These are phyloP conservation scores for Octodon degus DNA, from an alignment of 2,113 vertebrate genomes.

Conservation along the genomic window DNA sequence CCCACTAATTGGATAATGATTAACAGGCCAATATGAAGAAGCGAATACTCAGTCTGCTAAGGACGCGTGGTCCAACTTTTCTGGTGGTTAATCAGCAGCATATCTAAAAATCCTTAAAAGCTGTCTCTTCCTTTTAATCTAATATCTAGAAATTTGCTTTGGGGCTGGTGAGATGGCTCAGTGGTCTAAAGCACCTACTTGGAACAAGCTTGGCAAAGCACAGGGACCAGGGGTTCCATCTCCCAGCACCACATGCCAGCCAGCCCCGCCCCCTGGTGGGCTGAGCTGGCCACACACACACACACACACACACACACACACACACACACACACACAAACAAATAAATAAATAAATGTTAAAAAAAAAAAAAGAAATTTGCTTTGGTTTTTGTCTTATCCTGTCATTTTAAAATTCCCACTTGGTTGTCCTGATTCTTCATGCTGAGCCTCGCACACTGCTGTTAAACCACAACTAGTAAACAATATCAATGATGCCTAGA, in stretches of 20 bases:
- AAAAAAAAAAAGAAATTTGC: background rate
- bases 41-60: background rate
- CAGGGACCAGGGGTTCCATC: too few relatives aligned
- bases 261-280: too few relatives aligned
- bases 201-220: too few relatives aligned
- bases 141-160: background rate
- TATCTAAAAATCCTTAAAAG: background rate
- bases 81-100: background rate
- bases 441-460: background rate
- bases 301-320: too few relatives aligned
- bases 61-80: background rate
- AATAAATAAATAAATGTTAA: too few relatives aligned
- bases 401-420: background rate
- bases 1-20: slow-evolving; percentile 8
- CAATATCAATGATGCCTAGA: slow-evolving; percentile 33
- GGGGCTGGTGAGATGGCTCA: too few relatives aligned
- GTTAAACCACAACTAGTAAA: slow-evolving; percentile 48
- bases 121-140: background rate
- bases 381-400: background rate
- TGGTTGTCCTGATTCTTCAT: background rate
- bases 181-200: too few relatives aligned
- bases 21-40: slow-evolving; percentile 5
- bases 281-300: too few relatives aligned
- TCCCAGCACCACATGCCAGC: too few relatives aligned
- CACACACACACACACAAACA: too few relatives aligned